A percentile compares a stretch with the other conserved stretches of the same genome.
These are phyloP conservation scores for Osmoderma eremita DNA, from an alignment of 2,888 invertebrate species.

Conservation along the genomic window DNA sequence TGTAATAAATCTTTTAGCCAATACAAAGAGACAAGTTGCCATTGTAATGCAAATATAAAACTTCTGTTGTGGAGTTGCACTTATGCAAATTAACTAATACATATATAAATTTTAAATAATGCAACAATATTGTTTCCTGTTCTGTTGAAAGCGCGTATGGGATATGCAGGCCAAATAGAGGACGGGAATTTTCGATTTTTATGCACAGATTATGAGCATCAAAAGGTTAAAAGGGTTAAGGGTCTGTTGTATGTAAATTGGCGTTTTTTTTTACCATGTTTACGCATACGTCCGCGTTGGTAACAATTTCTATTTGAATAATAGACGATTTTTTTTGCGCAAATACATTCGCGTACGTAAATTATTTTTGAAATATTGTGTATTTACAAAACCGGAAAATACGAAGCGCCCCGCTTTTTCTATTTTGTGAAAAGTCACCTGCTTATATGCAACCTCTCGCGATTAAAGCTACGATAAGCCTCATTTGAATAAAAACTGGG, in stretches of 20 bases:
- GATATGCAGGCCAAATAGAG: background rate
- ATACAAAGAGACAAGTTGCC: background rate
- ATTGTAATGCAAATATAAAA: too few species aligned
- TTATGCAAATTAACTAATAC: too few species aligned
- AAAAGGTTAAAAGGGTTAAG: conserved; percentile 30
- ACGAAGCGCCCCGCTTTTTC: conserved; percentile 3
- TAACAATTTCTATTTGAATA: background rate
- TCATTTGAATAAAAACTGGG: conserved; percentile 29
- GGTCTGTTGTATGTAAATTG: conserved; percentile 28
- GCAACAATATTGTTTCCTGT: background rate
- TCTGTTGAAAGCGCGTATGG: background rate
- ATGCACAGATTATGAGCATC: too few species aligned
- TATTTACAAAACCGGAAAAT: background rate
- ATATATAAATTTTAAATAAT: too few species aligned
- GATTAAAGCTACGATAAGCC: conserved; percentile 15
- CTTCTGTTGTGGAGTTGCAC: too few species aligned
- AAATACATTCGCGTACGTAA: background rate
- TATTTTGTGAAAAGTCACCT: conserved; percentile 34
- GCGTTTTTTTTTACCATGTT: background rate
- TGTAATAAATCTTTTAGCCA: background rate
- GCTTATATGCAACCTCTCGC: conserved; percentile 13
- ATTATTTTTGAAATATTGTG: background rate
- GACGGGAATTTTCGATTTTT: too few species aligned
- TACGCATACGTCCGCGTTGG: background rate
- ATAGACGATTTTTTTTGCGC: background rate